Evolutionary conservation across 2,797 vertebrate genomes (phyloP), one percentile per base, ranked within the genome.

Genomic region (Furcifer pardalis): DNA sequence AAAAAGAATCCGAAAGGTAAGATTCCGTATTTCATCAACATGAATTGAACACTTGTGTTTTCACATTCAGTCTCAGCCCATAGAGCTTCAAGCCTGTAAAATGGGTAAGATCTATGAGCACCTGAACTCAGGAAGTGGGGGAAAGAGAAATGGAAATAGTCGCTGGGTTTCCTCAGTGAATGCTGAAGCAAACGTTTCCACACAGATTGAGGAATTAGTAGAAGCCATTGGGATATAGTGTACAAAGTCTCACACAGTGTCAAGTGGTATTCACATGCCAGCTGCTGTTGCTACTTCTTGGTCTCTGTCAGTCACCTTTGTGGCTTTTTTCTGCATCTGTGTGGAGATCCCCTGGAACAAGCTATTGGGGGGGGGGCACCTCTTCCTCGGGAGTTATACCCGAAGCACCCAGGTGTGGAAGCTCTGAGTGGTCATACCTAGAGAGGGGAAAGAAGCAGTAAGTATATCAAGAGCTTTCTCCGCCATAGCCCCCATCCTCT

Each of bases 1-100:
- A 93, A 98, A 97, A 90, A 97, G 95, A 84, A 97, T 97, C 49
- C 97, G 98, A 63, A 94, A 96, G 98, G 99, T 99, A 92, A 95
- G 96, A 86, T 72, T 71, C 5, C 7, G 19, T 66, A 40, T 46
- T 46, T 0, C 1, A 44, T 32, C 12, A 63, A 86, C 9, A 49
- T 9, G 3, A 77, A 81, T 66, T 56, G 77, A 85, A 85, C 9
- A 66, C 46, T 17, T 46, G 19, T 23, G 23, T 23, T 84, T 86
- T 30, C 52, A n/a, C 44, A 6, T 10, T 3, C 35, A 12, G 77
- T 1, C 15, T 15, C 68, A 17, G 46, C 13, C 32, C 12, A 42
- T 30, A n/a, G n/a, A 23, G 25, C 80, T 79, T 1, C 66, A 77
- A 9, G 7, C 19, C 2, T 0, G 9, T 84, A 17, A 19, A 59